Base-by-base conservation (phyloP, 2,888 invertebrate species). In the Eucriotettix oculatus region DNA sequence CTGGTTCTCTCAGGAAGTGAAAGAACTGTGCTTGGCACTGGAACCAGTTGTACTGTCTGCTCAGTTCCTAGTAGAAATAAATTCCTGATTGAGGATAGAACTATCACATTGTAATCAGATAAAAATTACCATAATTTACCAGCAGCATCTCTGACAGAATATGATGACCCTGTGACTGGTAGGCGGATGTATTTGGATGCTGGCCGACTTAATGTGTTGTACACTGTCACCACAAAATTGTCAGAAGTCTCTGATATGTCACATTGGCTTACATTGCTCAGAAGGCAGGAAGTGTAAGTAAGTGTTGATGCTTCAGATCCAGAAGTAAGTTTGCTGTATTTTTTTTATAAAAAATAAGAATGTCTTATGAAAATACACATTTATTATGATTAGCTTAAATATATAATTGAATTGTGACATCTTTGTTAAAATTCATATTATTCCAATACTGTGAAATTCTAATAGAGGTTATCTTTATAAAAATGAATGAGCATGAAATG, bases 231-330 rank as follows among this genome's bases (percentile, higher is more conserved):
- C 3, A 86, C 76, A 69, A 92, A 86, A 60, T 77, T 74, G 0
- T 76, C 68, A 29, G 73, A 77, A 1, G 71, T 69, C 69, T 90
- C 90, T 0, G 86, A 82, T 0, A 81, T 69, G 0, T 71, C 69
- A 67, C 94, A 95, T 42, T 82, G 77, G 60, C 90, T 91, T 12
- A 90, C 83, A 69, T 95, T 95, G 10, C 86, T 70, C 9, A 81
- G 72, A 54, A 79, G 73, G 68, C 90, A 90, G 16, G 75, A 74
- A 29, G 29, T 29, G 29, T 29, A 29, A 29, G 29, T 29, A 29
- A 29, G 29, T 29, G 29, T 29, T 29, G 29, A 29, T 29, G 29
- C 29, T 29, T 29, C 29, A 29, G 29, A 29, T 7, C 29, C 29
- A 29, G 29, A 29, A 29, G 29, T 29, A 29, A 29, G 29, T 29